Evolutionary conservation across 2,888 invertebrate genomes (phyloP).

Genomic region (Torymus auratus): DNA sequence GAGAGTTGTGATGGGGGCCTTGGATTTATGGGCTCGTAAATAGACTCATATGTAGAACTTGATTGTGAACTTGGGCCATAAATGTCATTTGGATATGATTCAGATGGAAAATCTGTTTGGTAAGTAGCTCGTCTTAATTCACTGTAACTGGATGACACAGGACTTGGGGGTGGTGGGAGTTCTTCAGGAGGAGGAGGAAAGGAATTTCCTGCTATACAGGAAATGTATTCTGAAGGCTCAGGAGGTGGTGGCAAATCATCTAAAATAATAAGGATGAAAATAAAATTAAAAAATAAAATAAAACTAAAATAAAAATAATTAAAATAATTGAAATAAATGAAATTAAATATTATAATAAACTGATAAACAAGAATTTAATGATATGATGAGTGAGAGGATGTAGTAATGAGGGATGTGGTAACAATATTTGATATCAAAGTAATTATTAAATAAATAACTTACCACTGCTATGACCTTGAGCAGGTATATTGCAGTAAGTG

Average conservation of each 20-base stretch:
- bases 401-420: background rate
- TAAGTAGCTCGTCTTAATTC: slow-evolving; percentile 89
- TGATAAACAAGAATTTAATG: slow-evolving; percentile 13
- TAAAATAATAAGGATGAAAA: slow-evolving; percentile 55
- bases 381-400: background rate
- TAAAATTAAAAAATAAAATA: slow-evolving; percentile 38
- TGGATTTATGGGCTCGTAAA: slow-evolving; percentile 95
- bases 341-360: slow-evolving; percentile 27
- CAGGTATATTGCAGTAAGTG: slow-evolving; percentile 81
- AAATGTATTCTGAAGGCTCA: slow-evolving; percentile 76
- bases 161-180: slow-evolving; percentile 89
- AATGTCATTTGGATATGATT: slow-evolving; percentile 77
- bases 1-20: slow-evolving; percentile 85
- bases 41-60: slow-evolving; percentile 87
- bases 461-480: slow-evolving; percentile 68
- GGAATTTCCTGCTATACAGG: slow-evolving; percentile 71
- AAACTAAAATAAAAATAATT: slow-evolving; percentile 36
- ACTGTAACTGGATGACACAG: slow-evolving; percentile 93
- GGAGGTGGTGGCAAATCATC: slow-evolving; percentile 82
- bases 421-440: background rate
- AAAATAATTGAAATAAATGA: slow-evolving; percentile 23
- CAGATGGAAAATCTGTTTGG: slow-evolving; percentile 77
- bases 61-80: slow-evolving; percentile 86
- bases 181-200: slow-evolving; percentile 81
- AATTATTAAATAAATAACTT: slow-evolving; percentile 51